Base-by-base conservation (phyloP, 2,113 vertebrate genomes). In the Psilopsiagon aurifrons region DNA sequence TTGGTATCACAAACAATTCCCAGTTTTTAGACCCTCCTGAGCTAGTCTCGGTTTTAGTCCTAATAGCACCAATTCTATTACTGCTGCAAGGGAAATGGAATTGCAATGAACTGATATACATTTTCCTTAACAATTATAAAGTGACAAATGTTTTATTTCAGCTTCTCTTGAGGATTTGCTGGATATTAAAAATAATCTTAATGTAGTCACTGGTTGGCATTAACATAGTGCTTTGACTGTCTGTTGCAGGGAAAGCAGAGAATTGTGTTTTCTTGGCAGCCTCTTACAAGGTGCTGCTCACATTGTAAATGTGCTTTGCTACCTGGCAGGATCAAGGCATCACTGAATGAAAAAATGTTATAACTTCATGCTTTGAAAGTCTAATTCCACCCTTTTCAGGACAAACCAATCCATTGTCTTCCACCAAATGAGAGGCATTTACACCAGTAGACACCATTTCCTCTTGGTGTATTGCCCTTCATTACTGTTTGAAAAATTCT, bases 111-210 rank as follows among this genome's bases (percentile, higher is more conserved):
- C 83, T 79, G 52, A 54, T 60, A 93, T 79, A 66, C 33, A 82
- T 92, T 95, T 93, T 93, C 66, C 44, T 87, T 96, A 79, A 90
- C 94, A 97, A 83, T 82, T 88, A 92, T 88, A 52, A 93, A 87
- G 69, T 86, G 80, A 96, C 67, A 92, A 92, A 94, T 82, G 44
- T 41, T 94, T 93, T 84, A 90, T 95, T 92, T 96, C 91, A 88
- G 69, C 44, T 91, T 79, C 90, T 96, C 77, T 84, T 91, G 95
- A 93, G 92, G 69, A 94, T 96, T 94, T 92, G 52, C 73, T 92
- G 69, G 73, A 88, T 94, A 96, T 97, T 96, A 91, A 96, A 95
- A 95, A 86, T 91, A 95, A 95, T 93, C 94, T 77, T 88, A 94
- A 93, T 86, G 86, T 41, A 97, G 88, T 95, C 80, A 60, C 62